These are phyloP conservation scores for Mimas tiliae DNA, from an alignment of 2,888 invertebrate genomes.

Conservation along the genomic window DNA sequence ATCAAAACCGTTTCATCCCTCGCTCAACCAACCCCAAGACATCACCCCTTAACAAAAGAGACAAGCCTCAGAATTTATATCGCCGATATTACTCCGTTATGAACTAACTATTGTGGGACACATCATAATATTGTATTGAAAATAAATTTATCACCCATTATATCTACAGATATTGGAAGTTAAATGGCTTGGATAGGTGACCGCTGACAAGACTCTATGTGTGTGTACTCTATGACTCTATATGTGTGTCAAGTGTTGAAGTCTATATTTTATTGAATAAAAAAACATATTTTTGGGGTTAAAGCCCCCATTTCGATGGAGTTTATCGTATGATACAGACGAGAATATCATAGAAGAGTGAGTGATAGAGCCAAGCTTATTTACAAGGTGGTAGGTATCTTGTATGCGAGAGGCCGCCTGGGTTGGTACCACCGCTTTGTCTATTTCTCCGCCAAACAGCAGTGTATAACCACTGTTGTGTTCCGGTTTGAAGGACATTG, in stretches of 20 bases:
- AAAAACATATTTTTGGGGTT: no score
- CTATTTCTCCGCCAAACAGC: no score
- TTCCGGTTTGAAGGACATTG: no score
- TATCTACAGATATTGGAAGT: conserved; percentile 14
- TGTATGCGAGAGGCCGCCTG: no score
- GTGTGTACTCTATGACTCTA: no score
- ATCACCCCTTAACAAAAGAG: conserved; percentile 66
- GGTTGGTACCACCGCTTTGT: no score
- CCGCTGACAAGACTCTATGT: not conserved
- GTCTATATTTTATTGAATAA: not conserved
- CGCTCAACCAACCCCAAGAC: conserved; percentile 35
- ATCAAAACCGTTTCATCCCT: conserved; percentile 47
- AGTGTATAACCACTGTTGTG: no score
- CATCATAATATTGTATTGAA: conserved; percentile 80
- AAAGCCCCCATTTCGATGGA: no score
- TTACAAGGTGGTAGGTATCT: no score
- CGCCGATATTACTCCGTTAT: conserved; percentile 73
- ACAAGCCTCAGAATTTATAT: conserved; percentile 63
- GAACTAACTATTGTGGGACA: conserved; percentile 56
- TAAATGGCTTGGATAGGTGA: conserved; percentile 13
- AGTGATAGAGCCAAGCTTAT: no score
- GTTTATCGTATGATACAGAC: no score
- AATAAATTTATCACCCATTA: conserved; percentile 63
- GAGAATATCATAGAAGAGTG: no score
- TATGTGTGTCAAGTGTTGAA: conserved; percentile 9